phyloP scores from a whole-genome alignment of 1,140 invertebrate genomes.

The Polypedilum vanderplanki region DNA sequence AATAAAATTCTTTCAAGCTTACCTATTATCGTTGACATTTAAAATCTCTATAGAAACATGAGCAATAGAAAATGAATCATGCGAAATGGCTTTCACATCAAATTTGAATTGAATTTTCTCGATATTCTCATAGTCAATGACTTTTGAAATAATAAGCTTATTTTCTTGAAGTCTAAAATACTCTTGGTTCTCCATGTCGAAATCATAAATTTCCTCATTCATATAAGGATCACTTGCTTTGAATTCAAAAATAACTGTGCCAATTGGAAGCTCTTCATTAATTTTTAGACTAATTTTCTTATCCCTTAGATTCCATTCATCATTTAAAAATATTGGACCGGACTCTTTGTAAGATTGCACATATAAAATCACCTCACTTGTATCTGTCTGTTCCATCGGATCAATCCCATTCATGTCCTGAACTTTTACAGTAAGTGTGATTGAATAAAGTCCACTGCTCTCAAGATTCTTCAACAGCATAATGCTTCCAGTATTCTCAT shows the following conservation, averaged over 20 bases:
- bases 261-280: conserved; percentile 71
- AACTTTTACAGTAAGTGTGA: conserved; percentile 69
- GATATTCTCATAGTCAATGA: conserved; percentile 67
- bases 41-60: conserved; percentile 61
- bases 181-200: conserved; percentile 46
- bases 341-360: conserved; percentile 72
- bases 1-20: not conserved
- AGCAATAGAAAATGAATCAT: conserved; percentile 60
- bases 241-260: conserved; percentile 64
- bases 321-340: conserved; percentile 67
- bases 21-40: conserved; percentile 71
- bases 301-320: conserved; percentile 58
- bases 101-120: conserved; percentile 59
- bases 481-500: conserved; percentile 61
- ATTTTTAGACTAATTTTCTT: conserved; percentile 60
- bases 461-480: conserved; percentile 52
- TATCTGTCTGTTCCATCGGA: conserved; percentile 57
- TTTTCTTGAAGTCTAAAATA: conserved; percentile 53
- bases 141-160: conserved; percentile 61
- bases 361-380: conserved; percentile 67
- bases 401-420: conserved; percentile 63
- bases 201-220: conserved; percentile 54
- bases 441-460: conserved; percentile 49
- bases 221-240: conserved; percentile 66
- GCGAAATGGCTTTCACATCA: conserved; percentile 62